phyloP scores from a whole-genome alignment of 2,888 invertebrate genomes.

The Tetranychus truncatus region DNA sequence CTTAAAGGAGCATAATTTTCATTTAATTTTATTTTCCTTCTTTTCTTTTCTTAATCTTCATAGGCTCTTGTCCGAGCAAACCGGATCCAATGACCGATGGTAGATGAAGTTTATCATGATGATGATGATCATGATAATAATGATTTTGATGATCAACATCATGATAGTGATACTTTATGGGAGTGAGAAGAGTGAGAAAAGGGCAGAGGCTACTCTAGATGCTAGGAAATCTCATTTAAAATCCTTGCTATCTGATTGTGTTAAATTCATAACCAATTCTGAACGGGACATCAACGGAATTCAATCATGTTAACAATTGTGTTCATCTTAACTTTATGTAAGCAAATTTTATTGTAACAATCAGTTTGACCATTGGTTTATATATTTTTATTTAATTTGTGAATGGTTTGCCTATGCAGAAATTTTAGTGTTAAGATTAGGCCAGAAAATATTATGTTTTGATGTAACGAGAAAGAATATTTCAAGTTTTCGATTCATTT shows the following conservation, averaged over 20 bases:
- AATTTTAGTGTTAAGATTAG: too few species aligned
- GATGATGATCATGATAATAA: background rate
- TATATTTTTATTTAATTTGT: too few species aligned
- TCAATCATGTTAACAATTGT: too few species aligned
- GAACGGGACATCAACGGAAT: background rate
- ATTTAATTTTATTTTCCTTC: background rate
- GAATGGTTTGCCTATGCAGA: too few species aligned
- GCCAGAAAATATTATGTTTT: too few species aligned
- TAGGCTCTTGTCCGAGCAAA: background rate
- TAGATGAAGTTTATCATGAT: background rate
- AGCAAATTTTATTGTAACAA: too few species aligned
- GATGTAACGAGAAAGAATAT: too few species aligned
- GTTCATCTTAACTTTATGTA: too few species aligned
- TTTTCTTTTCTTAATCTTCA: background rate
- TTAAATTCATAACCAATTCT: too few species aligned
- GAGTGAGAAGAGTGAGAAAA: background rate
- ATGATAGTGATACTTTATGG: background rate
- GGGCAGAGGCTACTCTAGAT: background rate
- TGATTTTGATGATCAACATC: background rate
- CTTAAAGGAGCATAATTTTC: background rate
- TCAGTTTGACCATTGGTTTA: too few species aligned
- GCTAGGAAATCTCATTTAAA: background rate
- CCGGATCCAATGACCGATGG: background rate
- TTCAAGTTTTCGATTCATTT: too few species aligned
- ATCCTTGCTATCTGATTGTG: background rate